phyloP scores from a whole-genome alignment of 2,113 vertebrate species.

The Centropus bengalensis region DNA sequence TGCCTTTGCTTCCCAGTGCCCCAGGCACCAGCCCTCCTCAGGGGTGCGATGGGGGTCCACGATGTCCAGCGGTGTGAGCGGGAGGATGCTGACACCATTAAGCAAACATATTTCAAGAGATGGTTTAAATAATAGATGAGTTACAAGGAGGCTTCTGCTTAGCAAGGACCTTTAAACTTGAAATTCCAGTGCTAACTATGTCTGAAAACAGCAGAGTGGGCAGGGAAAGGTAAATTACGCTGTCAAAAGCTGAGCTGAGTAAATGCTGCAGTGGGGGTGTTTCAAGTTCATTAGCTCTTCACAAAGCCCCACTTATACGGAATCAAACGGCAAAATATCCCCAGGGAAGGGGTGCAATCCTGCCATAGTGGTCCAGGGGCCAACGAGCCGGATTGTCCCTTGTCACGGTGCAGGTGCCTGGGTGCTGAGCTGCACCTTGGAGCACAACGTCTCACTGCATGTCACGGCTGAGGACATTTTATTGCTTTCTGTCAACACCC shows the following conservation, averaged over 20 bases:
- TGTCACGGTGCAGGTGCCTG: neutral
- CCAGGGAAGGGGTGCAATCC: neutral
- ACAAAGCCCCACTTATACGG: neutral
- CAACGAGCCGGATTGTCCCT: neutral
- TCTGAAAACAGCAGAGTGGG: neutral
- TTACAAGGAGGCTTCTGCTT: neutral
- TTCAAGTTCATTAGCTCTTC: slow-evolving; percentile 20
- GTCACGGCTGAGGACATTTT: slow-evolving; percentile 40
- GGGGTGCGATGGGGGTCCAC: rapidly evolving
- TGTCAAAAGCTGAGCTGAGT: neutral
- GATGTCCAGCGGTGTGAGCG: neutral
- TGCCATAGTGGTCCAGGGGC: neutral
- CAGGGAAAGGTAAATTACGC: neutral
- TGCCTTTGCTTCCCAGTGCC: neutral
- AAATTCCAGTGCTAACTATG: neutral
- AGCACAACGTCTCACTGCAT: neutral
- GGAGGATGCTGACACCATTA: neutral
- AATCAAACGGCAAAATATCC: neutral
- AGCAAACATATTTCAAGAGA: neutral
- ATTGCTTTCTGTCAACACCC: slow-evolving; percentile 60
- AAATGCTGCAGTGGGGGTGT: neutral
- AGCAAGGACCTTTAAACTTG: slow-evolving; percentile 9
- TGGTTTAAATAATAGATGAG: neutral
- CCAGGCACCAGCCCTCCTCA: neutral
- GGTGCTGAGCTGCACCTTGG: neutral